Base-by-base conservation (phyloP, 2,797 vertebrate species). In the Fundulus diaphanus region DNA sequence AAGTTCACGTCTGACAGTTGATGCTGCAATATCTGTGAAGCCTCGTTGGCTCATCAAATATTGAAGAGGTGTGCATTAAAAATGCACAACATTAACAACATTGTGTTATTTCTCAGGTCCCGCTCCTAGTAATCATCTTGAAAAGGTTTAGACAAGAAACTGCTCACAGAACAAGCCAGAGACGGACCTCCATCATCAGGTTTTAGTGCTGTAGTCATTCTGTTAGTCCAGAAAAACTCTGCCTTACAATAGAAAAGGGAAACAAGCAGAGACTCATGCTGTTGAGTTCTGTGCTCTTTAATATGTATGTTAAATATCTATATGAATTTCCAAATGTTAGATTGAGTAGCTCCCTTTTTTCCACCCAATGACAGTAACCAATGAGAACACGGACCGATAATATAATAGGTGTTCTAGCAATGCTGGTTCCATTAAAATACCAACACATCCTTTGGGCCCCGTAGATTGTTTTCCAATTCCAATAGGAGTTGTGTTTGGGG, bases 81-180 rank as follows among this genome's bases (percentile, higher is more conserved):
- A 87, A 92, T 90, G 84, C 80, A 91, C 0, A 49, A 86, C 73
- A 83, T 90, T 91, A 90, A 90, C 84, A 88, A 88, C 74, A 59
- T 57, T 40, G 81, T 68, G 74, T 84, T 87, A 73, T 88, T 84
- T 83, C 77, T 86, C 78, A 78, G 81, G 83, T 88, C 68, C 61
- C 40, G 72, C 51, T 42, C n/a, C 70, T 42, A 59, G 72, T 79
- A 76, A 86, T 85, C 79, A 40, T 82, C 72, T 78, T 81, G 71
- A 86, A 82, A 73, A 37, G 48, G 46, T 37, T 52, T 20, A 74
- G 74, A 76, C 56, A 44, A 59, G 70, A 59, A 66, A 68, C 15
- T 4, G 3, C 37, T 48, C 63, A 33, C 61, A 68, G 9, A 66
- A 46, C 18, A 0, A 81, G 20, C 57, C 67, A 35, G 44, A 69